Percentiles rank a stretch among this genome's conserved stretches.
Conservation (phyloP, 1,140 invertebrate genomes). For the Lordiphosa stackelbergi region DNA sequence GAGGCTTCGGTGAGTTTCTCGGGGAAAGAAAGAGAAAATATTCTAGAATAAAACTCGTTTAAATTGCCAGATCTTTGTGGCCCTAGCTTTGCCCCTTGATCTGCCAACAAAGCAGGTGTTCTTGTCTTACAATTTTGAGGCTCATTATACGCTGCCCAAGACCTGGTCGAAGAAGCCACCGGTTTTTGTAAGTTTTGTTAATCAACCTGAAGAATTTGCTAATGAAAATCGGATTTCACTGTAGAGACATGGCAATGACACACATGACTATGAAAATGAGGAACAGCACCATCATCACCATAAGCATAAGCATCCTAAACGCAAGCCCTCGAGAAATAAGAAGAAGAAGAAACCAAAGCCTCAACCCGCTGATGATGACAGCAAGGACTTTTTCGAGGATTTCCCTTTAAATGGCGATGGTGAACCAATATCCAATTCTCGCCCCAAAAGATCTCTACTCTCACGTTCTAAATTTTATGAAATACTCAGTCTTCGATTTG, state of each 20-base stretch:
- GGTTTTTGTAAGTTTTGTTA: constrained; percentile 32
- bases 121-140: constrained; percentile 86
- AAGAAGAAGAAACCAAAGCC: constrained; percentile 27
- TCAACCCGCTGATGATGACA: constrained; percentile 15
- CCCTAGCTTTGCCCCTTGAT: constrained; percentile 84
- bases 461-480: constrained; percentile 57
- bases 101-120: constrained; percentile 83
- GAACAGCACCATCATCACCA: constrained; percentile 1
- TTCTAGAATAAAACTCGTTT: not conserved
- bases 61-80: constrained; percentile 79
- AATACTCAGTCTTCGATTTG: constrained; percentile 49
- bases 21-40: not conserved
- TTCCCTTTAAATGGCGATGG: constrained; percentile 31
- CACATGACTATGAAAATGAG: constrained; percentile 4
- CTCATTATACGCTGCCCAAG: constrained; percentile 80
- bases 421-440: constrained; percentile 3
- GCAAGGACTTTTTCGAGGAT: constrained; percentile 57
- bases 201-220: not conserved
- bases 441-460: constrained; percentile 31
- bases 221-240: not conserved
- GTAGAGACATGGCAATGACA: constrained; percentile 31
- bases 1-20: constrained; percentile 28
- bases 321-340: constrained; percentile 18
- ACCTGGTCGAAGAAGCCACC: constrained; percentile 40
- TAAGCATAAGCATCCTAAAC: constrained; percentile 11